phyloP scores from a whole-genome alignment of 2,797 vertebrate species.

The Neosilurus hyrtlii region DNA sequence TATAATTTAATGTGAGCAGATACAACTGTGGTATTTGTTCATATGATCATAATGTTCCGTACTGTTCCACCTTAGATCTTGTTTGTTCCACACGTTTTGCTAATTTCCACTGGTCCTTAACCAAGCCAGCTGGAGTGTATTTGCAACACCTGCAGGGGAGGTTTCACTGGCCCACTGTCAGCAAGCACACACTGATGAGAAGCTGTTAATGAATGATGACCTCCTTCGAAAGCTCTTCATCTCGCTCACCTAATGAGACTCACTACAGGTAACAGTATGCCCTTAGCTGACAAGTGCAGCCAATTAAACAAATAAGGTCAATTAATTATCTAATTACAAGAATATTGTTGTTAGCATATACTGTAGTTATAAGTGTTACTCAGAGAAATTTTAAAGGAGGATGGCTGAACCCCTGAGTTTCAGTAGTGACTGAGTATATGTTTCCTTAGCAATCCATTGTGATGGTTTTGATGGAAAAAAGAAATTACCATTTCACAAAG shows the following conservation, averaged over 20 bases:
- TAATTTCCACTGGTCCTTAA: constrained; percentile 34
- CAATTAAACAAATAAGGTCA: constrained; percentile 33
- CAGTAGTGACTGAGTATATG: background rate
- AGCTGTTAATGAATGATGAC: constrained; percentile 54
- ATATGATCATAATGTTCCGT: background rate
- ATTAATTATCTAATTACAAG: constrained; percentile 29
- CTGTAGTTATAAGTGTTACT: background rate
- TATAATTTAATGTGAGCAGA: background rate
- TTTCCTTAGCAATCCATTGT: background rate
- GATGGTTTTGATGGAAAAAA: background rate
- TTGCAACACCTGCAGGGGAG: constrained; percentile 37
- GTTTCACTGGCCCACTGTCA: constrained; percentile 31
- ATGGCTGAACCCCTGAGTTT: background rate
- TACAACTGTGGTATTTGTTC: background rate
- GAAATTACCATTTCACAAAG: background rate
- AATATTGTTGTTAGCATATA: constrained; percentile 5
- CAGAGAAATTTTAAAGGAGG: background rate
- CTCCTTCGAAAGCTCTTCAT: constrained; percentile 46
- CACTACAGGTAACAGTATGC: constrained; percentile 8
- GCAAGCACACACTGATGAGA: constrained; percentile 27
- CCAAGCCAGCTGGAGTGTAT: constrained; percentile 34
- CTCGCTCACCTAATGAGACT: constrained; percentile 12
- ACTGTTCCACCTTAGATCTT: constrained; percentile 13
- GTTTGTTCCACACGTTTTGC: constrained; percentile 30
- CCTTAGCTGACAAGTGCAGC: constrained; percentile 19